A percentile compares a stretch with the other conserved stretches of the same genome.
Evolutionary conservation across 1,140 invertebrate species (phyloP).

Genomic region (Trialeurodes vaporariorum): DNA sequence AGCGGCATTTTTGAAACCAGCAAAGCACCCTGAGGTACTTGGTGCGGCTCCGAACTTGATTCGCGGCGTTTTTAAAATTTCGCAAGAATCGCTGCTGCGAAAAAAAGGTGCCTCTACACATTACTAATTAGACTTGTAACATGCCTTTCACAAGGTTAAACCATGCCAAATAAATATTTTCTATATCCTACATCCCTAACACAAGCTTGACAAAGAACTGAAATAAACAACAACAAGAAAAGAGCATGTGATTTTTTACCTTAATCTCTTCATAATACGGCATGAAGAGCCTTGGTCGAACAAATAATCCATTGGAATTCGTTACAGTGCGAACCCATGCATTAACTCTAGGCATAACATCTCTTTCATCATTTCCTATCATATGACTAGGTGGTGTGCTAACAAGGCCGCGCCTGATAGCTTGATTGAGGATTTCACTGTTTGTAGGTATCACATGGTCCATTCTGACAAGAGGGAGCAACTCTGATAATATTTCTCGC

Average conservation of each 20-base stretch:
- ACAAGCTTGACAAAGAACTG: too few species aligned
- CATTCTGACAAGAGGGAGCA: conserved; percentile 66
- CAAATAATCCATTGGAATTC: conserved; percentile 62
- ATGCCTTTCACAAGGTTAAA: too few species aligned
- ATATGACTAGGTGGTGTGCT: conserved; percentile 76
- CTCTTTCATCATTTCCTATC: conserved; percentile 60
- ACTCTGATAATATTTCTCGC: conserved; percentile 70
- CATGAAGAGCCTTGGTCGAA: conserved; percentile 77
- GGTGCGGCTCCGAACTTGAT: too few species aligned
- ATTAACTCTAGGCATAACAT: conserved; percentile 45
- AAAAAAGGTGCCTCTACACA: too few species aligned
- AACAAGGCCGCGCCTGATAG: conserved; percentile 72
- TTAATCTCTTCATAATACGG: conserved; percentile 91
- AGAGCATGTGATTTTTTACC: conserved; percentile 42
- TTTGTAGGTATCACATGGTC: conserved; percentile 81
- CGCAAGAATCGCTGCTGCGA: too few species aligned
- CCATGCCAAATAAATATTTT: too few species aligned
- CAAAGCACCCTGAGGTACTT: too few species aligned
- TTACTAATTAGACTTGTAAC: too few species aligned
- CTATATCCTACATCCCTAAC: too few species aligned
- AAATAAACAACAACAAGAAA: too few species aligned
- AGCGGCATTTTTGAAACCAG: too few species aligned
- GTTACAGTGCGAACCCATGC: conserved; percentile 72
- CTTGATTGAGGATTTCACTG: conserved; percentile 63
- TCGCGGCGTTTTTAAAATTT: too few species aligned